Conservation (phyloP, 2,797 vertebrate species). For the Mergus octosetaceus region DNA sequence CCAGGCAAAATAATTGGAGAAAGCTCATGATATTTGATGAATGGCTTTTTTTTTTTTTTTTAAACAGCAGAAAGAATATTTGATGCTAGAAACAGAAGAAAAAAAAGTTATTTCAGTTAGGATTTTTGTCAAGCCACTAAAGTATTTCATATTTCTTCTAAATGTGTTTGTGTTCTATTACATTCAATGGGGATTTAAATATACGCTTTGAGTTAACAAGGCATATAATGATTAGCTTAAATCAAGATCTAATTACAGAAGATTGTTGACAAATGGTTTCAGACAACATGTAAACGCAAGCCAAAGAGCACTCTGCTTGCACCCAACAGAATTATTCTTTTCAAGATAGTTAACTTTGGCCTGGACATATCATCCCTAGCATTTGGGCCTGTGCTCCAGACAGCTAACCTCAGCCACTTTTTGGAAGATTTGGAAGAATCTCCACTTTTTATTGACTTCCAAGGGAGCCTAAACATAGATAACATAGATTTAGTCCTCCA, state of each 20-base stretch:
- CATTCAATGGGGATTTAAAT: neutral
- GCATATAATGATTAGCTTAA: slow-evolving; percentile 36
- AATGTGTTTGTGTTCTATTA: neutral
- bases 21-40: neutral
- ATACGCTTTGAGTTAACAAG: slow-evolving; percentile 17
- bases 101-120: neutral
- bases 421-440: neutral
- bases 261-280: slow-evolving; percentile 48
- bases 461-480: neutral
- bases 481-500: neutral
- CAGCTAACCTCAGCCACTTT: neutral
- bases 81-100: neutral
- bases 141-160: neutral
- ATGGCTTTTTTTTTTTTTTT: neutral
- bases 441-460: neutral
- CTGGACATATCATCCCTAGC: neutral
- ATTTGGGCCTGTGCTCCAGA: neutral
- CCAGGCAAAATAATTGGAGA: neutral
- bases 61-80: neutral
- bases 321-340: neutral
- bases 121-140: neutral
- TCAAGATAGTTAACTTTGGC: neutral
- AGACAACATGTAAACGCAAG: slow-evolving; percentile 22
- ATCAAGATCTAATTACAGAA: slow-evolving; percentile 49
- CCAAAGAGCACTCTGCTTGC: neutral